Conservation (phyloP, 2,888 invertebrate species). For the Lathronympha strigana region DNA sequence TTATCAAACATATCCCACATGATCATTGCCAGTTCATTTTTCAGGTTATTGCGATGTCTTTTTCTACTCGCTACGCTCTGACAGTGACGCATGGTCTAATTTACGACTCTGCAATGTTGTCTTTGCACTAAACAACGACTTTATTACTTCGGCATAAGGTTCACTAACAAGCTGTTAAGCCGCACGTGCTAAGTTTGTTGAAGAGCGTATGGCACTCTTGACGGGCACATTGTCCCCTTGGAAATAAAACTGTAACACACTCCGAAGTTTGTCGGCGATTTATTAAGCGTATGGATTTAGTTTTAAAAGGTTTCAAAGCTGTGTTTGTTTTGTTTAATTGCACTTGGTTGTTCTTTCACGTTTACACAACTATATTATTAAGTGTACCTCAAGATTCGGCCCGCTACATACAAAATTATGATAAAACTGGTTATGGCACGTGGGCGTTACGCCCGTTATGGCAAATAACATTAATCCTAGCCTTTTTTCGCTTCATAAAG, state of each 20-base stretch:
- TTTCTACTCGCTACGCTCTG: constrained; percentile 57
- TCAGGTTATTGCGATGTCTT: constrained; percentile 73
- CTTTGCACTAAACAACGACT: constrained; percentile 48
- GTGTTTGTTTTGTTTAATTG: not conserved
- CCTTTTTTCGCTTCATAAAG: no score
- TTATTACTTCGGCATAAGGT: constrained; percentile 54
- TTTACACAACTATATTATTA: no score
- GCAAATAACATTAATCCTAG: no score
- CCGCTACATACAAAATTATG: no score
- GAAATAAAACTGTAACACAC: constrained; percentile 67
- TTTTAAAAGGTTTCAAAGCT: constrained; percentile 14
- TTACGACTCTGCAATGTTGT: constrained; percentile 63
- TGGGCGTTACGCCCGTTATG: no score
- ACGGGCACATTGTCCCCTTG: constrained; percentile 68
- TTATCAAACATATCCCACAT: constrained; percentile 6
- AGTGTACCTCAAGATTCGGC: no score
- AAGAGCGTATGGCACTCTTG: constrained; percentile 58
- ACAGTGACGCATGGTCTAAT: constrained; percentile 79
- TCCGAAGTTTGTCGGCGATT: constrained; percentile 32
- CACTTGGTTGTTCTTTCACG: not conserved
- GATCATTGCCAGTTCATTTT: constrained; percentile 74
- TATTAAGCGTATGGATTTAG: constrained; percentile 32
- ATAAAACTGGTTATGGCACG: no score
- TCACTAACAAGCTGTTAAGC: constrained; percentile 49
- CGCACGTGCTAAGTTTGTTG: constrained; percentile 46